Conservation (phyloP, 2,888 invertebrate genomes). For the Dascillus cervinus region DNA sequence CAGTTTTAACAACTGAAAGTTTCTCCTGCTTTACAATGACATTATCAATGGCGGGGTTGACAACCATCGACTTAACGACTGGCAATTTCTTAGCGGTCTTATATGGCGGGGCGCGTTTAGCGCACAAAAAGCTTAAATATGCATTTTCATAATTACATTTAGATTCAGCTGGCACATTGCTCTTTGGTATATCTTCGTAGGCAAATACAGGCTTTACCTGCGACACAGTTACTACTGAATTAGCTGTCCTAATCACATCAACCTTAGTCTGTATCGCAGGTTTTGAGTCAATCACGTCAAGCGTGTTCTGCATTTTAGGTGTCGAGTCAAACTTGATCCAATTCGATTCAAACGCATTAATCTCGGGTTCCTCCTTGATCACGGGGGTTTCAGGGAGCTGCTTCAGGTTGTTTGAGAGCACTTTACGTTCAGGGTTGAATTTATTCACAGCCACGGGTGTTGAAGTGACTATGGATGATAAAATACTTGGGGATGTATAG, state of each 20-base stretch:
- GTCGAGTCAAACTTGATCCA: conserved; percentile 8
- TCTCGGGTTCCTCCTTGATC: no score
- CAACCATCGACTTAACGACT: no score
- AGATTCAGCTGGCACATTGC: no score
- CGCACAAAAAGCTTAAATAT: conserved; percentile 9
- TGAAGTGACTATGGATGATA: no score
- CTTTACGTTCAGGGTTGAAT: no score
- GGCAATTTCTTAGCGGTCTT: neutral
- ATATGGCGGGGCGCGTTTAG: no score
- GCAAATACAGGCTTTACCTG: conserved; percentile 1
- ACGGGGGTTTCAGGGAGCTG: no score
- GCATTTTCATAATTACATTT: conserved; percentile 8
- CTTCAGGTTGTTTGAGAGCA: no score
- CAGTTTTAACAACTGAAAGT: neutral
- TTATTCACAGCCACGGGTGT: no score
- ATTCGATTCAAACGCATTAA: conserved; percentile 7
- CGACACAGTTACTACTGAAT: conserved; percentile 1
- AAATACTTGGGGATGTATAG: no score
- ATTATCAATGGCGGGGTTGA: neutral
- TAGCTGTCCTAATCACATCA: conserved; percentile 3
- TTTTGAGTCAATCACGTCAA: no score
- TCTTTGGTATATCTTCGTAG: neutral
- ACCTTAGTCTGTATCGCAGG: neutral
- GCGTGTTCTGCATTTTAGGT: conserved; percentile 1
- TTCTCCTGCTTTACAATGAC: neutral